These are phyloP conservation scores for Hypselothyrea guttata DNA, from an alignment of 2,888 invertebrate genomes.

Conservation along the genomic window DNA sequence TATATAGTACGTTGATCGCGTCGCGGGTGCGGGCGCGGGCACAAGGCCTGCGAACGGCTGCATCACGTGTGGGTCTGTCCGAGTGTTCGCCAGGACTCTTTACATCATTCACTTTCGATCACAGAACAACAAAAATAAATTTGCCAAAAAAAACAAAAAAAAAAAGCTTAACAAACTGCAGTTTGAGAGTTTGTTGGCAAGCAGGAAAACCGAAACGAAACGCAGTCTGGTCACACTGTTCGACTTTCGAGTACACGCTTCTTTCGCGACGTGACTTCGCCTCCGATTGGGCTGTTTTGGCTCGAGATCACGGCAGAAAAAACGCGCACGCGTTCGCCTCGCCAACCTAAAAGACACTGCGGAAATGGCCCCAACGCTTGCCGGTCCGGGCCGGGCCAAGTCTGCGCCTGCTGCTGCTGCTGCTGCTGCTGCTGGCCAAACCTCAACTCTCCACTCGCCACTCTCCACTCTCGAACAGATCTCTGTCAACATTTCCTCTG, in stretches of 20 bases:
- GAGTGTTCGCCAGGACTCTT: constrained; percentile 33
- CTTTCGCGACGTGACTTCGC: constrained; percentile 11
- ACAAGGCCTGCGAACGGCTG: constrained; percentile 53
- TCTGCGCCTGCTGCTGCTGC: constrained; percentile 14
- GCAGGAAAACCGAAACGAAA: background rate
- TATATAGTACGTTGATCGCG: constrained; percentile 28
- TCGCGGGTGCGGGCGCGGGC: constrained; percentile 35
- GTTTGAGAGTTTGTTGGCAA: too few species aligned
- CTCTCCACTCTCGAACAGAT: constrained; percentile 53
- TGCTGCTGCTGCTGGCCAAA: constrained; percentile 30
- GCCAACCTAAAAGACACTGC: constrained; percentile 80
- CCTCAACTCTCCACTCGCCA: constrained; percentile 18
- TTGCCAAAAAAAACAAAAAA: too few species aligned
- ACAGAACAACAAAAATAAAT: constrained; percentile 10
- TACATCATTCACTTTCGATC: constrained; percentile 45
- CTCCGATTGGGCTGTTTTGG: constrained; percentile 11
- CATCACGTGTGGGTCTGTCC: constrained; percentile 33
- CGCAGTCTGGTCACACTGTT: constrained; percentile 19
- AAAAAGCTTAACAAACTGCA: constrained; percentile 3
- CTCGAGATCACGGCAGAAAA: constrained; percentile 59
- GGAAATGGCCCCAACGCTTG: constrained; percentile 50
- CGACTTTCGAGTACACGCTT: constrained; percentile 17
- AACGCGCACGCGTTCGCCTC: constrained; percentile 74
- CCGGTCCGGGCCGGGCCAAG: constrained; percentile 31
- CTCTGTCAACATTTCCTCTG: constrained; percentile 50